phyloP scores from a whole-genome alignment of 1,140 invertebrate genomes.

The Drosophila auraria region DNA sequence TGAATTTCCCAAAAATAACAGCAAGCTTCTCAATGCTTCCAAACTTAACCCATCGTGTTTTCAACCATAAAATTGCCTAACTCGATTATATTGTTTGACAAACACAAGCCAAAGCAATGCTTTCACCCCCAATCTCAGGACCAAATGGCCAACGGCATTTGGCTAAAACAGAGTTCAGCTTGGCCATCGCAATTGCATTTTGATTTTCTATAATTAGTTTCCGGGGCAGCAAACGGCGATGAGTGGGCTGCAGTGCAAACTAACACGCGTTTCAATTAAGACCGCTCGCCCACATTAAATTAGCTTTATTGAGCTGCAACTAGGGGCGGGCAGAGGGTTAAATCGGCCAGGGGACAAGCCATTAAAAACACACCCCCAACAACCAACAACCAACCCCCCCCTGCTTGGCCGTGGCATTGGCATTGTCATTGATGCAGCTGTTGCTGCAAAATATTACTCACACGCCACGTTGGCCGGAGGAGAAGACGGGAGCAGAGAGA shows the following conservation, averaged over 20 bases:
- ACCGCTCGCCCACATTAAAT: constrained; percentile 52
- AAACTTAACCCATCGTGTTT: background rate
- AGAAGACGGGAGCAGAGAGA: background rate
- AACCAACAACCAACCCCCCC: background rate
- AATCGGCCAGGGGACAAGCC: constrained; percentile 33
- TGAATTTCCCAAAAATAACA: background rate
- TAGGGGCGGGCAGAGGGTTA: background rate
- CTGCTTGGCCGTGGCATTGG: constrained; percentile 39
- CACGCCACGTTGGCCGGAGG: constrained; percentile 33
- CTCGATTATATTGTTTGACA: constrained; percentile 25
- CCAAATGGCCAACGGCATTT: constrained; percentile 24
- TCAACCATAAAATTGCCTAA: constrained; percentile 12
- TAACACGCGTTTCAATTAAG: constrained; percentile 66
- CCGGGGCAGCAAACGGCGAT: constrained; percentile 13
- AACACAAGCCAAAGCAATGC: constrained; percentile 4
- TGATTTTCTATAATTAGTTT: constrained; percentile 54
- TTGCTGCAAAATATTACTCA: constrained; percentile 61
- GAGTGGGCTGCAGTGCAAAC: constrained; percentile 38
- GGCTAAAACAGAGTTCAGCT: constrained; percentile 16
- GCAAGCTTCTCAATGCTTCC: background rate
- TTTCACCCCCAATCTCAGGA: constrained; percentile 4
- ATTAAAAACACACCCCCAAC: constrained; percentile 46
- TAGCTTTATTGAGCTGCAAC: constrained; percentile 53
- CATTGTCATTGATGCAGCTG: constrained; percentile 65
- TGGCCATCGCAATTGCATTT: constrained; percentile 50